phyloP scores from a whole-genome alignment of 2,888 invertebrate species.

The Allophyes oxyacanthae region DNA sequence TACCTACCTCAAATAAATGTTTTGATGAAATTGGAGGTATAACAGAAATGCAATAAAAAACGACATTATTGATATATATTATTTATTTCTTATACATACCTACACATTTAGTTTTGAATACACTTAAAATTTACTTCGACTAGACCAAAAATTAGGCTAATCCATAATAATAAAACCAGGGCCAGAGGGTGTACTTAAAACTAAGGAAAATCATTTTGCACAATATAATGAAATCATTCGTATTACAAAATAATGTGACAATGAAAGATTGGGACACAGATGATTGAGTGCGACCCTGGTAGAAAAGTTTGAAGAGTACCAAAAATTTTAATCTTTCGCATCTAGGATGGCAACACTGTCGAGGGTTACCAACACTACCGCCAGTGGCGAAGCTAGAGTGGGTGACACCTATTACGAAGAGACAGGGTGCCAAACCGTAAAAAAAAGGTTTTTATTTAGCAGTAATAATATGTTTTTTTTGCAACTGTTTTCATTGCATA shows the following conservation, averaged over 20 bases:
- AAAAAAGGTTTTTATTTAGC: too few relatives aligned
- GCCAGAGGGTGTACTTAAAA: constrained; percentile 11
- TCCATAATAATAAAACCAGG: constrained; percentile 33
- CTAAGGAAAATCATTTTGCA: constrained; percentile 8
- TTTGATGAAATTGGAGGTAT: too few relatives aligned
- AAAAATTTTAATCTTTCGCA: neutral
- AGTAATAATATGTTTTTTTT: too few relatives aligned
- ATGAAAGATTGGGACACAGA: constrained; percentile 2
- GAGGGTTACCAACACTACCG: neutral
- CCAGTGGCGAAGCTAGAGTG: too few relatives aligned
- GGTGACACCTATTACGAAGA: too few relatives aligned
- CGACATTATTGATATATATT: neutral
- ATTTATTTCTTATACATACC: constrained; percentile 14
- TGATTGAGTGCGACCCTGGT: constrained; percentile 27
- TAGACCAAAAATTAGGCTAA: constrained; percentile 54
- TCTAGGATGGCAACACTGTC: neutral
- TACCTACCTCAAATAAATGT: too few relatives aligned
- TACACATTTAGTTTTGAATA: constrained; percentile 9
- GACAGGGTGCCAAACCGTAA: too few relatives aligned
- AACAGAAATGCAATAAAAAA: neutral
- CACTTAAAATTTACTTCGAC: constrained; percentile 1
- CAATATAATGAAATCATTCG: constrained; percentile 2
- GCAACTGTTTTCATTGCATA: too few relatives aligned
- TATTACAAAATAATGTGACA: constrained; percentile 6
- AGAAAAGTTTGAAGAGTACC: constrained; percentile 23